Conservation (phyloP, 1,140 invertebrate species). For the Psilanteris sp. region DNA sequence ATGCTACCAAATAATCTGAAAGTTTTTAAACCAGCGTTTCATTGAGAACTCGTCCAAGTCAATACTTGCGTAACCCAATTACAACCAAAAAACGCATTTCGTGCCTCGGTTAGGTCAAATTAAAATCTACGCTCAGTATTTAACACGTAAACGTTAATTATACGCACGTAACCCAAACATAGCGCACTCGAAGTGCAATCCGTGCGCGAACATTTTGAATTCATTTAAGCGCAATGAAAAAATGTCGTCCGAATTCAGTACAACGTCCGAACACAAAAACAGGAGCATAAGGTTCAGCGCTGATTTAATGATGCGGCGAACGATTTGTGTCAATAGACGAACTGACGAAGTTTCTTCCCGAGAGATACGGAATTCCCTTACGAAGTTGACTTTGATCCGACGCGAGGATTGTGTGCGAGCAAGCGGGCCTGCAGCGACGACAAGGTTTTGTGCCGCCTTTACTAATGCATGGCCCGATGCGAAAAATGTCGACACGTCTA, state of each 20-base stretch:
- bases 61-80: slow-evolving; percentile 38
- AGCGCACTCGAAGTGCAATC: slow-evolving; percentile 15
- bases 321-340: slow-evolving; percentile 62
- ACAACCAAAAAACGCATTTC: slow-evolving; percentile 35
- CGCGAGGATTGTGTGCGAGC: slow-evolving; percentile 40
- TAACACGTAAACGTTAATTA: slow-evolving; percentile 51
- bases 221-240: too few relatives aligned
- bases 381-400: slow-evolving; percentile 60
- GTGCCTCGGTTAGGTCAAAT: slow-evolving; percentile 40
- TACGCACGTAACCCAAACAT: slow-evolving; percentile 43
- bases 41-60: not conserved
- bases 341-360: slow-evolving; percentile 50
- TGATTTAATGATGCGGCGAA: slow-evolving; percentile 60
- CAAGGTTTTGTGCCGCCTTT: slow-evolving; percentile 63
- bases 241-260: too few relatives aligned
- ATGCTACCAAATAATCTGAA: too few relatives aligned
- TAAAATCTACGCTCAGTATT: slow-evolving; percentile 40
- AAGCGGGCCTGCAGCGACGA: slow-evolving; percentile 58
- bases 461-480: slow-evolving; percentile 58
- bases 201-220: too few relatives aligned
- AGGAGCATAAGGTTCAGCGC: slow-evolving; percentile 25
- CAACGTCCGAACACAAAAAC: slow-evolving; percentile 6
- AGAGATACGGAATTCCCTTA: slow-evolving; percentile 46
- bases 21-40: not conserved
- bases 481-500: slow-evolving; percentile 63